Evolutionary conservation across 1,140 invertebrate species (phyloP).

Genomic region (Drosophila busckii): DNA sequence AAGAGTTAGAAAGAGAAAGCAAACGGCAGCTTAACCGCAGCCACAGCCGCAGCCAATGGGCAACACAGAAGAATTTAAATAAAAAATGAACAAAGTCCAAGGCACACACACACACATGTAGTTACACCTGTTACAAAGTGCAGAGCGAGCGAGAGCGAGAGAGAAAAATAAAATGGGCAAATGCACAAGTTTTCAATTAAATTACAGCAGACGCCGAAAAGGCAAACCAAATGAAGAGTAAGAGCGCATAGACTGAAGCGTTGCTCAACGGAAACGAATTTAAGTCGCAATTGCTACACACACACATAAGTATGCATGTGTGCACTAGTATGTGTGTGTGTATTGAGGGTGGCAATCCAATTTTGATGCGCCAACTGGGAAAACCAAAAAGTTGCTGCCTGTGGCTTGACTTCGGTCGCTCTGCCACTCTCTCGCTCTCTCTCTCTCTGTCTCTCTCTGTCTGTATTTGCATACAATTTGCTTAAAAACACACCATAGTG

Average conservation of each 20-base stretch:
- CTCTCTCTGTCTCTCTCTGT: background rate
- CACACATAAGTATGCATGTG: background rate
- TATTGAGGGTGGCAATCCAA: slow-evolving; percentile 60
- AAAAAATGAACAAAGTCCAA: too few species aligned
- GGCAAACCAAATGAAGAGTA: slow-evolving; percentile 26
- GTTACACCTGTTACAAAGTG: slow-evolving; percentile 5
- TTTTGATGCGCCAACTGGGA: slow-evolving; percentile 53
- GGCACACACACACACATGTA: too few species aligned
- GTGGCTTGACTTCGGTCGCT: slow-evolving; percentile 40
- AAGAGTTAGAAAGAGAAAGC: too few species aligned
- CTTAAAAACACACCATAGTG: slow-evolving; percentile 69
- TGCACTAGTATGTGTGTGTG: background rate
- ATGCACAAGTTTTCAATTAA: slow-evolving; percentile 74
- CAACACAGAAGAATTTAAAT: too few species aligned
- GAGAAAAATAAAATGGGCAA: slow-evolving; percentile 50
- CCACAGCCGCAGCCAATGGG: too few species aligned
- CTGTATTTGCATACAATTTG: slow-evolving; percentile 77
- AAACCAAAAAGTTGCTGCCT: slow-evolving; percentile 28
- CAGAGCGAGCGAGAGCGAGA: background rate
- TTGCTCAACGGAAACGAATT: slow-evolving; percentile 1
- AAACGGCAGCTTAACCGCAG: background rate
- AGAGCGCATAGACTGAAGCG: slow-evolving; percentile 4
- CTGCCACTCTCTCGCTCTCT: background rate
- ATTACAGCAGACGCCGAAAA: slow-evolving; percentile 46
- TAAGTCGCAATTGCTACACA: slow-evolving; percentile 1